phyloP scores from a whole-genome alignment of 2,113 vertebrate species.

The Puntigrus tetrazona region DNA sequence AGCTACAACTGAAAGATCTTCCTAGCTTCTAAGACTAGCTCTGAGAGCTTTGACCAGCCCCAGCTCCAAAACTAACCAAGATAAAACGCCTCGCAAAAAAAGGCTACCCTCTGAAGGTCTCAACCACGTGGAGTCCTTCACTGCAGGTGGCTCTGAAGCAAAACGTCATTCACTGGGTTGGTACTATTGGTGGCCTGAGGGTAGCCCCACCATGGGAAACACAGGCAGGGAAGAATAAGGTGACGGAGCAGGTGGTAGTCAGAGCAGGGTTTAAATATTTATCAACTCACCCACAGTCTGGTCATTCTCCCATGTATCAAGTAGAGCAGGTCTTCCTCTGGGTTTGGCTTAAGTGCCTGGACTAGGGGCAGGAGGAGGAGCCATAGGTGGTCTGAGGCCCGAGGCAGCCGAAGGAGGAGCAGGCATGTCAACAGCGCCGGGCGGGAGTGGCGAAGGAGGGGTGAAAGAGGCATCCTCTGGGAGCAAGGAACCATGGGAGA shows the following conservation, averaged over 20 bases:
- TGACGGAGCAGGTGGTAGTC: too few species aligned
- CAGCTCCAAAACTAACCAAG: slow-evolving; percentile 83
- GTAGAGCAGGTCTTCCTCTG: slow-evolving; percentile 89
- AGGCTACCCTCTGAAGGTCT: slow-evolving; percentile 78
- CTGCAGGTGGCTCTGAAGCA: slow-evolving; percentile 47
- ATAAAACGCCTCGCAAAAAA: slow-evolving; percentile 86
- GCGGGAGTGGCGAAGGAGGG: slow-evolving; percentile 78
- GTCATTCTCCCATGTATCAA: slow-evolving; percentile 84
- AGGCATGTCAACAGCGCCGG: slow-evolving; percentile 70
- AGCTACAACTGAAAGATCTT: too few species aligned
- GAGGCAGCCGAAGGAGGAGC: slow-evolving; percentile 48
- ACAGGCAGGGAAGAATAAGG: background rate
- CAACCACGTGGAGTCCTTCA: slow-evolving; percentile 66
- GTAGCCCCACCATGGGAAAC: slow-evolving; percentile 64
- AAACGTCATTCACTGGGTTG: too few species aligned
- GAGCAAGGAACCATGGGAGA: slow-evolving; percentile 80
- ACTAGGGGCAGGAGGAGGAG: slow-evolving; percentile 64
- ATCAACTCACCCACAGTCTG: slow-evolving; percentile 76
- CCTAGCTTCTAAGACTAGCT: slow-evolving; percentile 83
- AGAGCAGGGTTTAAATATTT: background rate
- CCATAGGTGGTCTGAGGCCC: slow-evolving; percentile 57
- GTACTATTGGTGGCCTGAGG: slow-evolving; percentile 48
- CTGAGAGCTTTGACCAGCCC: slow-evolving; percentile 80
- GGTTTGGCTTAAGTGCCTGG: slow-evolving; percentile 65
- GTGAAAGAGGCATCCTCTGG: slow-evolving; percentile 82